A percentile compares a stretch with the other conserved stretches of the same genome.
These are phyloP conservation scores for Sebastes matsubarae DNA, from an alignment of 2,797 vertebrate genomes.

Conservation along the genomic window DNA sequence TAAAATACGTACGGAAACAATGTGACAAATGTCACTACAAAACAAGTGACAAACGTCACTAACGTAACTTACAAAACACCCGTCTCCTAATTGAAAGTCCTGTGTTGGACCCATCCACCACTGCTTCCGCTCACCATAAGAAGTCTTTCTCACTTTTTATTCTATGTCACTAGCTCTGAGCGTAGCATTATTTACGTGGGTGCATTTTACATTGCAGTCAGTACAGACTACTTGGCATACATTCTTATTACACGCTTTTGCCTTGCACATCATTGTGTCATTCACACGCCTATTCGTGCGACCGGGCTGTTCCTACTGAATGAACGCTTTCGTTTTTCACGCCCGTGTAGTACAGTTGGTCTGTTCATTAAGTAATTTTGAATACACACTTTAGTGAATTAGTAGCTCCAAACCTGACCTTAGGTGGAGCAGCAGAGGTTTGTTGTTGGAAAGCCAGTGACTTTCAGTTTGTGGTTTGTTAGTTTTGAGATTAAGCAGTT, in stretches of 20 bases:
- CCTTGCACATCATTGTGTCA: neutral
- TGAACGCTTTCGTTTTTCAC: neutral
- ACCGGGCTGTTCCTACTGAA: neutral
- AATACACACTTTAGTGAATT: conserved; percentile 2
- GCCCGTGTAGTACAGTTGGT: neutral
- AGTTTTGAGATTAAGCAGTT: conserved; percentile 70
- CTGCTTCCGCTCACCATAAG: neutral
- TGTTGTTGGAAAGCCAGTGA: conserved; percentile 47
- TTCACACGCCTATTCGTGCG: neutral
- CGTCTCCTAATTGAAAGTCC: neutral
- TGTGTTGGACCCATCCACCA: neutral
- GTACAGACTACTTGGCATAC: no score
- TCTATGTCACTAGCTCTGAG: neutral
- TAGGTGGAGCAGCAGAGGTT: conserved; percentile 40
- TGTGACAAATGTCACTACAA: neutral
- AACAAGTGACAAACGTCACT: no score
- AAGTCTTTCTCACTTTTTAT: neutral
- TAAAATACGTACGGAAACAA: neutral
- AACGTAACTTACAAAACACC: no score
- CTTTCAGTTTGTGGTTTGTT: conserved; percentile 76
- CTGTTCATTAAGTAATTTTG: neutral
- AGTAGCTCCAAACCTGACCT: conserved; percentile 14
- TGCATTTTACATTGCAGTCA: neutral
- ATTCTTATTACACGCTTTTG: neutral
- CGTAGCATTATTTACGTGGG: neutral